These are phyloP conservation scores for Apotomis turbidana DNA, from an alignment of 2,888 invertebrate species.

Conservation along the genomic window DNA sequence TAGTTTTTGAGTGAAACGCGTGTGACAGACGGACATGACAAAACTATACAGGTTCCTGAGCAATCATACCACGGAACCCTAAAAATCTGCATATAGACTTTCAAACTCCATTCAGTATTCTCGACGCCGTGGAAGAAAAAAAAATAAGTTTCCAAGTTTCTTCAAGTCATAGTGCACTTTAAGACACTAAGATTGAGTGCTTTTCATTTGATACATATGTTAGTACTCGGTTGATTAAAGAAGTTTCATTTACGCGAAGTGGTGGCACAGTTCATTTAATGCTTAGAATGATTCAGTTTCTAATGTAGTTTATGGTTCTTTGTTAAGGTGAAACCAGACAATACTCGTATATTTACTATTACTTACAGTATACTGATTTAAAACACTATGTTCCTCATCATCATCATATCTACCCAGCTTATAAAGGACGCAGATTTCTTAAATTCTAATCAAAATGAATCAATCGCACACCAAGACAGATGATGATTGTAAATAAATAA, in stretches of 20 bases:
- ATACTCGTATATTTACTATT: not conserved
- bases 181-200: not conserved
- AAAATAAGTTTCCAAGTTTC: not conserved
- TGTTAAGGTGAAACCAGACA: not conserved
- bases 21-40: too few relatives aligned
- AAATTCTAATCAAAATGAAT: too few relatives aligned
- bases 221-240: slow-evolving; percentile 27
- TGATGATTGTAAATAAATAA: too few relatives aligned
- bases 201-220: slow-evolving; percentile 6
- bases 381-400: too few relatives aligned
- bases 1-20: too few relatives aligned
- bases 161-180: slow-evolving; percentile 7
- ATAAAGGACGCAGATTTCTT: too few relatives aligned
- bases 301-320: slow-evolving; percentile 9
- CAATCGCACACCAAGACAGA: too few relatives aligned
- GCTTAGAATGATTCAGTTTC: not conserved
- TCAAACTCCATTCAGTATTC: slow-evolving; percentile 14
- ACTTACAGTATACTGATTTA: too few relatives aligned
- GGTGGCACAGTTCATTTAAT: slow-evolving; percentile 1
- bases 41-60: too few relatives aligned
- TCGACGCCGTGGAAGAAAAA: slow-evolving; percentile 8
- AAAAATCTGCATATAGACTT: slow-evolving; percentile 29
- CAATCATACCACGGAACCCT: not conserved
- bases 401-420: too few relatives aligned
- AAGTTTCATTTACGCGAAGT: slow-evolving; percentile 15